Evolutionary conservation across 2,113 vertebrate species (phyloP).

Genomic region (Megaceryle torquata): DNA sequence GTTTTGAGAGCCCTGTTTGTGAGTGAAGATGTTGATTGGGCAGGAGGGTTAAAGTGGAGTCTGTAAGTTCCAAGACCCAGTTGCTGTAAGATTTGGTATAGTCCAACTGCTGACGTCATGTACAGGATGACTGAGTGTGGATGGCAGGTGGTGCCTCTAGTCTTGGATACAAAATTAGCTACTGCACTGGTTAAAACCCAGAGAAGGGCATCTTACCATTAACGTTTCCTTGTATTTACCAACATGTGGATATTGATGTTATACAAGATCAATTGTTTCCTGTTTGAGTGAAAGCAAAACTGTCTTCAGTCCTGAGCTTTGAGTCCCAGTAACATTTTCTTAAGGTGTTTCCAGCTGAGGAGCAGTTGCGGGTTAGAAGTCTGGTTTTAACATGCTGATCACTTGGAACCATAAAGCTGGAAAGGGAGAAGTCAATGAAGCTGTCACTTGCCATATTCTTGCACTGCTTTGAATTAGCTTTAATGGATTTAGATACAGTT

Average conservation of each 20-base stretch:
- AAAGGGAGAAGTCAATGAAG: background rate
- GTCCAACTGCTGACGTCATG: background rate
- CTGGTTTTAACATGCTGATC: background rate
- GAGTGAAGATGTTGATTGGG: fast-evolving
- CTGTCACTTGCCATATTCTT: background rate
- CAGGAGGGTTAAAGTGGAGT: background rate
- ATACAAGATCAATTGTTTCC: background rate
- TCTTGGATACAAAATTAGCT: background rate
- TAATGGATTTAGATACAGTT: background rate
- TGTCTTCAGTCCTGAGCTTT: background rate
- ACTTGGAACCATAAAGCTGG: background rate
- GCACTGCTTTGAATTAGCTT: background rate
- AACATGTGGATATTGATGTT: background rate
- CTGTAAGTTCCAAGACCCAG: background rate
- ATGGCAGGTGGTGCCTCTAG: background rate
- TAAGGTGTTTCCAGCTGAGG: background rate
- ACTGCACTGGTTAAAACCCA: background rate
- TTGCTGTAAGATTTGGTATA: background rate
- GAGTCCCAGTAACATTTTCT: background rate
- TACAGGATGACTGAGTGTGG: background rate
- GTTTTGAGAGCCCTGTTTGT: background rate
- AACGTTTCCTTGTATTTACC: background rate
- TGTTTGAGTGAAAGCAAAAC: background rate
- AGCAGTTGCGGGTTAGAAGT: background rate
- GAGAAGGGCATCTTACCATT: background rate